phyloP scores from a whole-genome alignment of 1,140 invertebrate species.

The Pachypeltis micranthus region DNA sequence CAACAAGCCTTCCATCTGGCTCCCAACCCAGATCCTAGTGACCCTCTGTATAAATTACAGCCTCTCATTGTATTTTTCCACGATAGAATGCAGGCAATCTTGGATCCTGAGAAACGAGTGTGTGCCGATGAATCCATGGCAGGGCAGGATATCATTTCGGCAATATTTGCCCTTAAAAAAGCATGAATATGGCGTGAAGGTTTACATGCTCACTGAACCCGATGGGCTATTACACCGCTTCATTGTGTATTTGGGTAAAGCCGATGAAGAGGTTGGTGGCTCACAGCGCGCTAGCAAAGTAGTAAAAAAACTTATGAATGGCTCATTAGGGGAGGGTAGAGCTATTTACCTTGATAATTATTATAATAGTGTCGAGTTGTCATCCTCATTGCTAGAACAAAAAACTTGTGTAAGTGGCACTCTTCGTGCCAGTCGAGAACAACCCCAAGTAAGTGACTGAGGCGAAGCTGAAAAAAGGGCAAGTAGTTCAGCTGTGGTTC shows the following conservation, averaged over 20 bases:
- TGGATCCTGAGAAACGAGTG: slow-evolving; percentile 26
- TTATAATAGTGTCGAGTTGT: slow-evolving; percentile 4
- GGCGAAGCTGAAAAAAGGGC: slow-evolving; percentile 23
- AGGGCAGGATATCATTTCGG: slow-evolving; percentile 32
- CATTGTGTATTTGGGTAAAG: slow-evolving; percentile 28
- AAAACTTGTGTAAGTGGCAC: slow-evolving; percentile 23
- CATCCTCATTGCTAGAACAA: slow-evolving; percentile 12
- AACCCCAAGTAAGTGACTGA: slow-evolving; percentile 20
- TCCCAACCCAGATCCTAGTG: neutral
- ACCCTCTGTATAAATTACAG: slow-evolving; percentile 13
- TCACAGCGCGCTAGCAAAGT: slow-evolving; percentile 15
- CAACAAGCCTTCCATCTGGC: neutral
- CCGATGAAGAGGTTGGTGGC: slow-evolving; percentile 8
- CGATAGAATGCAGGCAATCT: neutral
- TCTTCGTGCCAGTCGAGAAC: slow-evolving; percentile 12
- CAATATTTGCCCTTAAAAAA: slow-evolving; percentile 36
- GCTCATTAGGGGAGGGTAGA: slow-evolving; percentile 23
- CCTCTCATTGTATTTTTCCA: slow-evolving; percentile 1
- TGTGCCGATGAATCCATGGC: slow-evolving; percentile 35
- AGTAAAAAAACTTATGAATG: slow-evolving; percentile 18
- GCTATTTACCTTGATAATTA: slow-evolving; percentile 10
- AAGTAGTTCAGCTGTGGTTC: slow-evolving; percentile 19
- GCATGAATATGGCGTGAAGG: slow-evolving; percentile 34
- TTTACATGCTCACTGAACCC: slow-evolving; percentile 31
- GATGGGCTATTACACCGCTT: slow-evolving; percentile 27